These are phyloP conservation scores for Ariolimax columbianus DNA, from an alignment of 2,888 invertebrate genomes.

Conservation along the genomic window DNA sequence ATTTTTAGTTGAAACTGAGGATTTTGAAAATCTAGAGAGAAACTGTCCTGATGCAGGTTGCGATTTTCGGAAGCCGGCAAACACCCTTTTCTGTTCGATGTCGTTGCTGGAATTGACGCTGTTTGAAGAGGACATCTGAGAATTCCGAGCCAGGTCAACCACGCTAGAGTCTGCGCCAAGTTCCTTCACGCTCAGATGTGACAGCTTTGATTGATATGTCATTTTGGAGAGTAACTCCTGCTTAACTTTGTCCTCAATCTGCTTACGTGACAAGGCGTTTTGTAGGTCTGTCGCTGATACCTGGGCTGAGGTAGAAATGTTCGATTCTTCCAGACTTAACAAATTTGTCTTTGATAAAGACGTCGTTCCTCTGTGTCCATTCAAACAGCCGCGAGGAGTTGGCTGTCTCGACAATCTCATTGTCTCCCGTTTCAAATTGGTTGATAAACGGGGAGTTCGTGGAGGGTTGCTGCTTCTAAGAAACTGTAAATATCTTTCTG, in stretches of 20 bases:
- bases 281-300: too few relatives aligned
- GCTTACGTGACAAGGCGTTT: background rate
- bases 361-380: background rate
- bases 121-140: background rate
- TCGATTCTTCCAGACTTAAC: background rate
- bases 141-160: background rate
- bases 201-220: background rate
- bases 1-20: background rate
- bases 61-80: too few relatives aligned
- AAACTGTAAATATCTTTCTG: constrained; percentile 42
- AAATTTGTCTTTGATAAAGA: background rate
- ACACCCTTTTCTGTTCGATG: background rate
- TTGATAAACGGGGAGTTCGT: background rate
- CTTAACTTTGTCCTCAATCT: background rate
- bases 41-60: background rate
- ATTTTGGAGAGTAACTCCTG: background rate
- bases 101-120: background rate
- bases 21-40: background rate
- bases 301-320: too few relatives aligned
- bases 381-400: background rate
- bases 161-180: background rate
- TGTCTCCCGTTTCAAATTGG: background rate
- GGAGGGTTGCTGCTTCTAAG: background rate
- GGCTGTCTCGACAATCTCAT: background rate
- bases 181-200: background rate